Conservation (phyloP, 2,888 invertebrate species). For the Catocala nupta region DNA sequence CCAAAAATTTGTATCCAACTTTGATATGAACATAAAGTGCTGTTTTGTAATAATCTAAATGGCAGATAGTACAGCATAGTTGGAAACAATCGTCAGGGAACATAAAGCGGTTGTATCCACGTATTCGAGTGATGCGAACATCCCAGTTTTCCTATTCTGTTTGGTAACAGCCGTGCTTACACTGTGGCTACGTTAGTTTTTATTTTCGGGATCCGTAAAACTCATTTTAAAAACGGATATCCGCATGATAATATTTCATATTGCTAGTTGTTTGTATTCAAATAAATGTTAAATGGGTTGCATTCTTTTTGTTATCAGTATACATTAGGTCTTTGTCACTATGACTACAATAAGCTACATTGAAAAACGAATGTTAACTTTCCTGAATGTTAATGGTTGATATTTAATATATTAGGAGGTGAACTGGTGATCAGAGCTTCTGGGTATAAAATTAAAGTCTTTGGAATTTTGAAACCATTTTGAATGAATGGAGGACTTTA, state of each 20-base stretch:
- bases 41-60: conserved; percentile 7
- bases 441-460: too few species aligned
- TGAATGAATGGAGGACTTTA: too few species aligned
- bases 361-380: too few species aligned
- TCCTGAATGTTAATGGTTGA: too few species aligned
- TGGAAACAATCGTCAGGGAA: conserved; percentile 14
- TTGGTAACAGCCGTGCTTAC: conserved; percentile 7
- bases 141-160: conserved; percentile 13
- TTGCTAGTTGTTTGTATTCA: conserved; percentile 27
- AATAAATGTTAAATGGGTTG: conserved; percentile 39
- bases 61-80: conserved; percentile 4
- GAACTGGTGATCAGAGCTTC: too few species aligned
- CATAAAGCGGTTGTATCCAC: conserved; percentile 19
- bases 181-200: conserved; percentile 12
- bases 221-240: conserved; percentile 37
- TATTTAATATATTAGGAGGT: too few species aligned
- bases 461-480: too few species aligned
- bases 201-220: conserved; percentile 8
- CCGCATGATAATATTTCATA: conserved; percentile 38
- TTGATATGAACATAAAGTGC: neutral
- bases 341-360: too few species aligned
- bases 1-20: neutral
- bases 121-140: conserved; percentile 10
- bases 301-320: conserved; percentile 18
- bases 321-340: too few species aligned